phyloP scores from a whole-genome alignment of 2,888 invertebrate species.

The Meiosimyza platycephala region DNA sequence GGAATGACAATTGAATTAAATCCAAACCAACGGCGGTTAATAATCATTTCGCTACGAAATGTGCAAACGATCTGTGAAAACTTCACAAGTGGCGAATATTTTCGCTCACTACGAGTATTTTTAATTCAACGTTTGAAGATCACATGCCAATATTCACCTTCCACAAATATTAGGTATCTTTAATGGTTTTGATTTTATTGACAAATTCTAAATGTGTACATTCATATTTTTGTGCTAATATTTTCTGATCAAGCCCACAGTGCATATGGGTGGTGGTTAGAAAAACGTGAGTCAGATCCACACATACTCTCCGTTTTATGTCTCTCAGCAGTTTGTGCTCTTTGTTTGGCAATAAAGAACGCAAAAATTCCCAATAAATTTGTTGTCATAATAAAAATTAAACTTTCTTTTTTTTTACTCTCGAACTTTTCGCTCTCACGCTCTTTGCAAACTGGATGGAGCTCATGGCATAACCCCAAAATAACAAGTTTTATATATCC shows the following conservation, averaged over 20 bases:
- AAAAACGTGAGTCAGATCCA: constrained; percentile 19
- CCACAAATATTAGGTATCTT: too few species aligned
- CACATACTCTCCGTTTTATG: neutral
- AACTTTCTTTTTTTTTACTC: neutral
- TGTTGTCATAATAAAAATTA: constrained; percentile 12
- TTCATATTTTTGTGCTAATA: too few species aligned
- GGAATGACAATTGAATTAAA: too few species aligned
- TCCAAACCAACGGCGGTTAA: too few species aligned
- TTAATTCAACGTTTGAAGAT: too few species aligned
- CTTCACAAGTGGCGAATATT: too few species aligned
- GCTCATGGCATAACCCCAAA: neutral
- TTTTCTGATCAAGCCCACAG: neutral
- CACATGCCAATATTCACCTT: too few species aligned
- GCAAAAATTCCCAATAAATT: neutral
- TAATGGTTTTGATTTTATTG: too few species aligned
- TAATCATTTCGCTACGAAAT: too few species aligned
- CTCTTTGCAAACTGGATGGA: constrained; percentile 3
- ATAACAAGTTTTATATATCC: neutral
- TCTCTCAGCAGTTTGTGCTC: neutral
- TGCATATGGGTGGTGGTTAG: constrained; percentile 16
- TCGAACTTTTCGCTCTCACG: neutral
- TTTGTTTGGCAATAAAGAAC: neutral
- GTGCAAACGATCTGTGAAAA: too few species aligned
- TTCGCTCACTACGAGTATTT: too few species aligned
- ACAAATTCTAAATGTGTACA: too few species aligned